A percentile compares a stretch with the other conserved stretches of the same genome.
phyloP scores from a whole-genome alignment of 1,140 invertebrate genomes.

The Mamestra configurata region DNA sequence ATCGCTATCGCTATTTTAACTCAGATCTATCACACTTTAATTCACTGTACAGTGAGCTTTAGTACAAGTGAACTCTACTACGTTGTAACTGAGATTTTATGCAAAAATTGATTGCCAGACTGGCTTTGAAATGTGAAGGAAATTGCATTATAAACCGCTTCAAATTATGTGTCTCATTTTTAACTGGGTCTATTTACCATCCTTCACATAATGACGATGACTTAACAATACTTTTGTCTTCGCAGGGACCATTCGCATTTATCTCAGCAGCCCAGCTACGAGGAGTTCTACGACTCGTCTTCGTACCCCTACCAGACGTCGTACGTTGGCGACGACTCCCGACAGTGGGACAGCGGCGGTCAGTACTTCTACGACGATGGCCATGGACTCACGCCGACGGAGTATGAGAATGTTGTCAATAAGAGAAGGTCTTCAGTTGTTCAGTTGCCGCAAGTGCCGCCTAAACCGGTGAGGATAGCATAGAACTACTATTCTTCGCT shows the following conservation, averaged over 20 bases:
- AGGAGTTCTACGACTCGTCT: constrained; percentile 88
- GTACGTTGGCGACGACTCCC: constrained; percentile 90
- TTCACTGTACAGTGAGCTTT: too few relatives aligned
- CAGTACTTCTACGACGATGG: constrained; percentile 82
- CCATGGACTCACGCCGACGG: constrained; percentile 79
- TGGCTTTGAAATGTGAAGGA: too few relatives aligned
- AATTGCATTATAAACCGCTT: too few relatives aligned
- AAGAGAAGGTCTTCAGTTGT: constrained; percentile 87
- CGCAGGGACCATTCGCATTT: constrained; percentile 85
- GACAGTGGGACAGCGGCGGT: constrained; percentile 92
- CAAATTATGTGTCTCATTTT: neutral
- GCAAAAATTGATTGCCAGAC: too few relatives aligned
- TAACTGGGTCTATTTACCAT: too few relatives aligned
- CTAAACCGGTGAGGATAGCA: constrained; percentile 72
- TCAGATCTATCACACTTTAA: too few relatives aligned
- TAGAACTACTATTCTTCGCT: too few relatives aligned
- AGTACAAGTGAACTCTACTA: too few relatives aligned
- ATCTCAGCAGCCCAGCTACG: constrained; percentile 85
- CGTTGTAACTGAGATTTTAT: too few relatives aligned
- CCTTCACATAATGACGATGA: neutral
- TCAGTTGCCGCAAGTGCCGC: constrained; percentile 84
- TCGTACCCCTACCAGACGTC: constrained; percentile 88
- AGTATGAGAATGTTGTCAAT: constrained; percentile 82
- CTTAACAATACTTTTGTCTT: constrained; percentile 14
- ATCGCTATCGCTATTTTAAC: too few relatives aligned